Evolutionary conservation across 2,888 invertebrate species (phyloP).

Genomic region (Octodonta nipae): DNA sequence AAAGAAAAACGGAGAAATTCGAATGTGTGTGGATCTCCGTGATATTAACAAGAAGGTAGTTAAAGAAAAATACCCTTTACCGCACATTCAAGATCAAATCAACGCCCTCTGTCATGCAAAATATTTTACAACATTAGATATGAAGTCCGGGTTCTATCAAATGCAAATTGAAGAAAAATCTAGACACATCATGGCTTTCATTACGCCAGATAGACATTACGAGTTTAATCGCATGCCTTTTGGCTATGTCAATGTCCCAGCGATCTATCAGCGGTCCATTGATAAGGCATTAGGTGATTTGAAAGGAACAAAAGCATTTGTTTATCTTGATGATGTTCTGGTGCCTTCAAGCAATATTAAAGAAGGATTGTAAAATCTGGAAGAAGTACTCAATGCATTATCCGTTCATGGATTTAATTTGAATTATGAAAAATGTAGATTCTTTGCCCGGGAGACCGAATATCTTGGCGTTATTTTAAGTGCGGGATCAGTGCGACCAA

Average conservation of each 20-base stretch:
- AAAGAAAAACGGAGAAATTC: slow-evolving; percentile 10
- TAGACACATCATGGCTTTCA: too few species aligned
- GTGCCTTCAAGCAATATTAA: slow-evolving; percentile 11
- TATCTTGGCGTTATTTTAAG: slow-evolving; percentile 14
- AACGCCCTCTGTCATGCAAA: slow-evolving; percentile 9
- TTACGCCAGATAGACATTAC: too few species aligned
- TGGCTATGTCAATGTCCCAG: slow-evolving; percentile 12
- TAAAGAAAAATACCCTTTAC: slow-evolving; percentile 6
- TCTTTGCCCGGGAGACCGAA: slow-evolving; percentile 13
- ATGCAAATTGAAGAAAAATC: slow-evolving; percentile 13
- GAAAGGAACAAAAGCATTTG: slow-evolving; percentile 11
- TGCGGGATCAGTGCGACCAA: slow-evolving; percentile 11
- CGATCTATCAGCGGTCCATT: slow-evolving; percentile 13
- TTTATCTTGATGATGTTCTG: slow-evolving; percentile 16
- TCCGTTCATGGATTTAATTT: slow-evolving; percentile 10
- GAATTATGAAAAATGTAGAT: slow-evolving; percentile 14
- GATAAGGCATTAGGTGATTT: slow-evolving; percentile 13
- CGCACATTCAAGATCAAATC: slow-evolving; percentile 11
- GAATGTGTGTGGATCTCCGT: slow-evolving; percentile 11
- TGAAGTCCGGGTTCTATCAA: slow-evolving; percentile 14
- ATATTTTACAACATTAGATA: slow-evolving; percentile 13
- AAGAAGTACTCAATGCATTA: slow-evolving; percentile 13
- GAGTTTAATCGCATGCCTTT: slow-evolving; percentile 15
- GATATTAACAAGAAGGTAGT: slow-evolving; percentile 8
- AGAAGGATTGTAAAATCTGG: slow-evolving; percentile 11